Conservation (phyloP, 2,888 invertebrate genomes). For the Clivina fossor region DNA sequence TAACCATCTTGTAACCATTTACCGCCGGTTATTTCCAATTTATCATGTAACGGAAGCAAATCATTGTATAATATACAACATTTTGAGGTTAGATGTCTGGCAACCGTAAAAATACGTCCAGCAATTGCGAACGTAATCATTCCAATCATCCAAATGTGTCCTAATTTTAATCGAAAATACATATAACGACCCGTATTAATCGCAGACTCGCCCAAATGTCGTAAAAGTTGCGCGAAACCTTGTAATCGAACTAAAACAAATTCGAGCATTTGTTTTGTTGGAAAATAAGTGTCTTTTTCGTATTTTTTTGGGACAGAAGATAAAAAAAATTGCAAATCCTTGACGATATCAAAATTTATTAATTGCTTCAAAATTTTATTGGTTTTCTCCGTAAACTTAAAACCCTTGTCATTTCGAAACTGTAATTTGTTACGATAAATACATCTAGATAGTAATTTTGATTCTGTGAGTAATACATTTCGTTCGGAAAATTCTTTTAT, state of each 20-base stretch:
- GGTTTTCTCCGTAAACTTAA: constrained; percentile 55
- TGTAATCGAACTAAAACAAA: constrained; percentile 59
- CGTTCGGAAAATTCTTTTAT: constrained; percentile 44
- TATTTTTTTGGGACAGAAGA: constrained; percentile 27
- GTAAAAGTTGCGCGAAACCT: constrained; percentile 60
- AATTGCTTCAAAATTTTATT: constrained; percentile 53
- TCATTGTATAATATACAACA: constrained; percentile 57
- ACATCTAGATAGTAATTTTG: constrained; percentile 52
- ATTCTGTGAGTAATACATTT: constrained; percentile 49
- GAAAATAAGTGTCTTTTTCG: constrained; percentile 49
- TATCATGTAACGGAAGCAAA: constrained; percentile 51
- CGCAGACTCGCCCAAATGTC: constrained; percentile 55
- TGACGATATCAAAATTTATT: constrained; percentile 48
- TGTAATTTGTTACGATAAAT: constrained; percentile 56
- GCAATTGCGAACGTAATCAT: constrained; percentile 59
- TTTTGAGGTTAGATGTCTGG: constrained; percentile 54
- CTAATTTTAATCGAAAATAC: constrained; percentile 56
- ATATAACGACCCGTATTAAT: constrained; percentile 57
- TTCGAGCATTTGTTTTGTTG: constrained; percentile 63
- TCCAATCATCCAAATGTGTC: constrained; percentile 61
- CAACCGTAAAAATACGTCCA: constrained; percentile 60
- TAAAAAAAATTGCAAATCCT: constrained; percentile 26
- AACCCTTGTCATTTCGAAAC: constrained; percentile 55
- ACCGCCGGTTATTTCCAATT: constrained; percentile 54
- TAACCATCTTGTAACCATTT: constrained; percentile 56